Conservation (phyloP, 2,113 vertebrate species). For the Mesocricetus auratus region DNA sequence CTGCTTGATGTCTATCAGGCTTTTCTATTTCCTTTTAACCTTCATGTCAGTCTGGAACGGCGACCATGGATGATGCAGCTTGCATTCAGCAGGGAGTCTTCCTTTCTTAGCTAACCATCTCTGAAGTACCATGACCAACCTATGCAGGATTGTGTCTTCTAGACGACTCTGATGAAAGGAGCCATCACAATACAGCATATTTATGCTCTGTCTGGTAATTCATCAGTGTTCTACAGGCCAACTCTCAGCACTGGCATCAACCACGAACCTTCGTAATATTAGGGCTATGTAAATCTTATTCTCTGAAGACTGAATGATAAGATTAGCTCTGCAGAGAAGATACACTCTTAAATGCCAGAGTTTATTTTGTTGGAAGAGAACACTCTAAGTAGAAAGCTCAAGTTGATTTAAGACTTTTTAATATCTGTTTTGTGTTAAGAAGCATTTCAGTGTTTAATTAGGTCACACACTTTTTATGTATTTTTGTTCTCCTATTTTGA, state of each 20-base stretch:
- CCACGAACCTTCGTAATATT: not conserved
- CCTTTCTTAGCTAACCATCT: not conserved
- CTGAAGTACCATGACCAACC: not conserved
- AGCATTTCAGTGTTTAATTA: conserved; percentile 21
- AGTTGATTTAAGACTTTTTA: not conserved
- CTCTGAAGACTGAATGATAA: not conserved
- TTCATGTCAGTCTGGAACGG: not conserved
- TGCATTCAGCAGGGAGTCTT: not conserved
- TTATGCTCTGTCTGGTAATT: not conserved
- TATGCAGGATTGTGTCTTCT: not conserved
- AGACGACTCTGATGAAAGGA: not conserved
- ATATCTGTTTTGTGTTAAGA: not conserved
- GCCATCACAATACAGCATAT: not conserved
- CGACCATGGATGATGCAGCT: too few species aligned
- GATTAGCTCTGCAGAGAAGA: not conserved
- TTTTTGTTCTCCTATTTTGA: not conserved
- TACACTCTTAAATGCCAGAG: not conserved
- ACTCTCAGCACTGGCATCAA: conserved; percentile 4
- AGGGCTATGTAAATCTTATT: not conserved
- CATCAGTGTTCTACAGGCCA: not conserved
- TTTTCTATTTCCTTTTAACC: too few species aligned
- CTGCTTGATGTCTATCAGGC: not conserved
- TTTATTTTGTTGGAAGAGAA: not conserved
- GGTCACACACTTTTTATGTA: not conserved
- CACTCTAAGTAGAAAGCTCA: conserved; percentile 7